These are phyloP conservation scores for Cryptoprocta ferox DNA, from an alignment of 2,797 vertebrate species.

Conservation along the genomic window DNA sequence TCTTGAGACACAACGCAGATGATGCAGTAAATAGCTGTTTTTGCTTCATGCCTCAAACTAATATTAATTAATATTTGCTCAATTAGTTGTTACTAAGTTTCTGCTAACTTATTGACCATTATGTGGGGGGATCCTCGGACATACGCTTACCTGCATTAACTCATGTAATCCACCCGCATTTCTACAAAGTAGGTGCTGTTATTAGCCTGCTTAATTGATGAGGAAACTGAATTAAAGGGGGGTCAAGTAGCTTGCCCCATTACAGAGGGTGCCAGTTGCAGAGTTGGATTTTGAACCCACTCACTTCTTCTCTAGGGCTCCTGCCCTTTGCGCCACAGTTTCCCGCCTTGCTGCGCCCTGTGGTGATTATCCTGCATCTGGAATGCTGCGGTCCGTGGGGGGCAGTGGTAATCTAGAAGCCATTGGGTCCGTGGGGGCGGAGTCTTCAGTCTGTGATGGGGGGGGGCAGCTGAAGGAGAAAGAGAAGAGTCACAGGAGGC, in stretches of 20 bases:
- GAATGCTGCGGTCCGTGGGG: not conserved
- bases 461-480: not conserved
- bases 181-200: too few relatives aligned
- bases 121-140: not conserved
- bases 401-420: rapidly evolving
- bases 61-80: not conserved
- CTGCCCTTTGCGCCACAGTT: not conserved
- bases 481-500: not conserved
- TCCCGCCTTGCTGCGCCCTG: rapidly evolving
- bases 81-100: not conserved
- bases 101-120: not conserved
- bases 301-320: not conserved
- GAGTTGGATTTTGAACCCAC: too few relatives aligned
- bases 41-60: not conserved
- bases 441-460: not conserved
- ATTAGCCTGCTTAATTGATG: not conserved
- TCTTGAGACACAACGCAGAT: rapidly evolving
- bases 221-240: too few relatives aligned
- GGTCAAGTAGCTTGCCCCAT: rapidly evolving
- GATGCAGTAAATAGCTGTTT: not conserved
- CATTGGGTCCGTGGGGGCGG: not conserved
- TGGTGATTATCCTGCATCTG: rapidly evolving
- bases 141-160: not conserved
- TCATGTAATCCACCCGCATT: not conserved
- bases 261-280: not conserved